Conservation (phyloP, 2,797 vertebrate genomes). For the Catostomus latipinnis region DNA sequence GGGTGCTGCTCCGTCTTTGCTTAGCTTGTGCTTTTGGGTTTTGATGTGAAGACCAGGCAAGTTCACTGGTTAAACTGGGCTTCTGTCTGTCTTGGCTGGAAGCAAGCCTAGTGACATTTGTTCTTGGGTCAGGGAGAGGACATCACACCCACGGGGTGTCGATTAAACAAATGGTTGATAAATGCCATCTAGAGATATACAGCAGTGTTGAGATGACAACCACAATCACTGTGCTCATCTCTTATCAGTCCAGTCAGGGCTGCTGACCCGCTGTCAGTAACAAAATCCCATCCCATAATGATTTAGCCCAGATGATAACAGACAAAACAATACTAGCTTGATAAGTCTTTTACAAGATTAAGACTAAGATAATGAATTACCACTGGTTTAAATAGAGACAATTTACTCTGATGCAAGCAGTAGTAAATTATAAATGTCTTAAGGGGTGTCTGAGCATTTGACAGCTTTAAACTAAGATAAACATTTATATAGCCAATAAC, state of each 20-base stretch:
- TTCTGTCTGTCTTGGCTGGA: conserved; percentile 23
- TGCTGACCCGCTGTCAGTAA: conserved; percentile 6
- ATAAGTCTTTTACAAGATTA: conserved; percentile 3
- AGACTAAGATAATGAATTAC: neutral
- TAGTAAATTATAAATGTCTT: neutral
- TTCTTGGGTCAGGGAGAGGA: conserved; percentile 39
- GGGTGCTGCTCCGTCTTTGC: neutral
- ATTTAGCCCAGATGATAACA: conserved; percentile 17
- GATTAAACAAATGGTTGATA: conserved; percentile 51
- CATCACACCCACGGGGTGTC: conserved; percentile 44
- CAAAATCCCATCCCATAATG: conserved; percentile 31
- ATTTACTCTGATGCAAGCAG: neutral
- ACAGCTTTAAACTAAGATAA: neutral
- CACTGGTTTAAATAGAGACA: neutral
- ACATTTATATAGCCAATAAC: neutral
- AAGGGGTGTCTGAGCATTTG: neutral
- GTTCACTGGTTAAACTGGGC: neutral
- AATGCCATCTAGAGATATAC: conserved; percentile 52
- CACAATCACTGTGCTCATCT: neutral
- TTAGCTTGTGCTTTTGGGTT: neutral
- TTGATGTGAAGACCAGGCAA: neutral
- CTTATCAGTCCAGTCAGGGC: conserved; percentile 6
- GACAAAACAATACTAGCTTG: neutral
- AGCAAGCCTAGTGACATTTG: conserved; percentile 55
- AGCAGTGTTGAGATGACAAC: neutral